Percentiles rank a stretch among this genome's conserved stretches.
Evolutionary conservation across 2,113 vertebrate species (phyloP).

Genomic region (Todiramphus chloris): DNA sequence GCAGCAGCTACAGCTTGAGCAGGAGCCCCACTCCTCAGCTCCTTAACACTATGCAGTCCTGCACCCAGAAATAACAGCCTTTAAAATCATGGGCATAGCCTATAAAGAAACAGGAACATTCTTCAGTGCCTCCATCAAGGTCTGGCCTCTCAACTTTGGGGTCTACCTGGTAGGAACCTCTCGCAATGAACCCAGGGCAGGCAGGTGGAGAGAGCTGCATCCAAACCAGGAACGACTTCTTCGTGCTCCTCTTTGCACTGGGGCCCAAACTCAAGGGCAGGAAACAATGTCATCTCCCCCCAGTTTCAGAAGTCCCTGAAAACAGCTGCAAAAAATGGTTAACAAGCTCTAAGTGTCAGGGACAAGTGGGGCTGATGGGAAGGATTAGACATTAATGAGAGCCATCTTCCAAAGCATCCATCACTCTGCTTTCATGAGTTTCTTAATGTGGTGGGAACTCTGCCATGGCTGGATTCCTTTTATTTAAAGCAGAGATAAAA

Average conservation of each 20-base stretch:
- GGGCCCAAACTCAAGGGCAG: neutral
- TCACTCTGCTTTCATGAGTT: neutral
- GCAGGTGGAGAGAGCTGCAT: too few species aligned
- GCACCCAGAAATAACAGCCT: neutral
- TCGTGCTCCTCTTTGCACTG: neutral
- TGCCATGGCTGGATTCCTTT: constrained; percentile 50
- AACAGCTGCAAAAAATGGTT: constrained; percentile 17
- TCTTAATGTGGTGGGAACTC: constrained; percentile 56
- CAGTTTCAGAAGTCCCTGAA: neutral
- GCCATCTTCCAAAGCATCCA: constrained; percentile 46
- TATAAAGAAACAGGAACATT: neutral
- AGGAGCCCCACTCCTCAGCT: rapidly evolving
- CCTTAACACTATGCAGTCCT: too few species aligned
- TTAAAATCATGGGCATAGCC: rapidly evolving
- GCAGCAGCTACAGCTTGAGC: neutral
- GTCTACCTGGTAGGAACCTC: neutral
- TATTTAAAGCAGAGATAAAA: constrained; percentile 63
- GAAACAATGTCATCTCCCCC: neutral
- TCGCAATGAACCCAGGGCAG: neutral
- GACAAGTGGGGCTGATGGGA: constrained; percentile 55
- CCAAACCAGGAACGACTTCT: neutral
- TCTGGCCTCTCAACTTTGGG: neutral
- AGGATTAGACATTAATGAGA: constrained; percentile 61
- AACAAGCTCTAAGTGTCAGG: constrained; percentile 24
- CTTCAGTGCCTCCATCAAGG: neutral